Evolutionary conservation across 2,888 invertebrate genomes (phyloP), one percentile per base, ranked within the genome.

Genomic region (Brachynemurus nebulosus): DNA sequence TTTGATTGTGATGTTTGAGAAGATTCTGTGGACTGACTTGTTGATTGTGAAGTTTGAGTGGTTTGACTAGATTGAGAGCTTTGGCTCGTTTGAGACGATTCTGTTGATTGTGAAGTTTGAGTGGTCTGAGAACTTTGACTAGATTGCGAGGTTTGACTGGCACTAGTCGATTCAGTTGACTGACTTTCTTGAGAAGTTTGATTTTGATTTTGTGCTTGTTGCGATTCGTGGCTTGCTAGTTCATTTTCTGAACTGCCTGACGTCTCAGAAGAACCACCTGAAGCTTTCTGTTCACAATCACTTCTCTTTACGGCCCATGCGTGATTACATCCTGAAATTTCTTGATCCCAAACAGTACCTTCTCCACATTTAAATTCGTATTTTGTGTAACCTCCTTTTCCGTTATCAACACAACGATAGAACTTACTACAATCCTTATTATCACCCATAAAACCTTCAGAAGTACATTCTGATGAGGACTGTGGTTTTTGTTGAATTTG

Each of bases 401-500:
- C 76, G 56, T 73, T 70, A 46, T 69, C 66, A 17, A 84, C 82
- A 61, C 86, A 86, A 51, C 85, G 71, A 57, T 82, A 83, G 65
- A 86, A 86, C 58, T 78, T 81, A 47, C 69, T 75, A 56, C 86
- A 73, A 47, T 71, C 66, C 33, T 65, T 61, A 53, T 63, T 55
- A 48, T 67, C 61, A 6, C 60, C 60, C 53, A 62, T 64, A 57
- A 66, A 72, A n/a, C 72, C 19, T 3, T 34, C 30, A n/a, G 37
- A 27, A 9, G 37, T 40, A 42, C 16, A 46, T 49, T 44, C 16
- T 45, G 46, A 19, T 43, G 43, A 20, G 45, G 45, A 35, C 40
- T 48, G 20, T 25, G 42, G 14, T 17, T 14, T 14, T 38, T 42
- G 20, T 35, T 41, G 21, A 21, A 33, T 45, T n/a, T 18, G 36